Base-by-base conservation (phyloP, 2,888 invertebrate genomes). In the Standfussiana lucernea region DNA sequence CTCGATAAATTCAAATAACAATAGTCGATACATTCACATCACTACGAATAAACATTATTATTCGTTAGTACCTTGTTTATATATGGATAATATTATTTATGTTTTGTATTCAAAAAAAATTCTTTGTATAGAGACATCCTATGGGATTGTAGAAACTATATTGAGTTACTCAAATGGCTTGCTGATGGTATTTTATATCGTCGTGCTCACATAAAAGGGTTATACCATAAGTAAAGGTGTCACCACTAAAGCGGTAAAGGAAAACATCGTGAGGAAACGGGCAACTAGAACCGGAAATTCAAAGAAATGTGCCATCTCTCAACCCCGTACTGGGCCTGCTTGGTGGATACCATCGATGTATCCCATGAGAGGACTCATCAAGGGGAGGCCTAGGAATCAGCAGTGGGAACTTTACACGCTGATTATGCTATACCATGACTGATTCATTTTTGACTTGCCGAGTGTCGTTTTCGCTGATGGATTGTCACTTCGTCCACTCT, bases 1-100 rank as follows among this genome's bases (percentile, higher is more conserved):
- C 75, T 45, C 78, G 77, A 87, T 87, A 87, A 82, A 87, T 87
- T 82, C 77, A 72, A 86, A 80, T 82, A 82, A 87, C 84, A 86
- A 82, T 79, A 66, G 82, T 84, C 80, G 87, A 82, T 86, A 85
- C 75, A 59, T 82, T 87, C 84, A 64, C 88, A 86, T 85, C 88
- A 86, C 83, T 85, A 86, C 47, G 42, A 71, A 62, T 77, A 80
- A 83, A 86, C 84, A 86, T 86, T 84, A 81, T 80, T 86, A 82
- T 79, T 79, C 79, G 72, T 86, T 80, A 86, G 79, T 82, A 67
- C 72, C 73, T 76, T 87, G 71, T 87, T 79, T 85, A 75, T 86
- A 56, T 74, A 76, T 73, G 59, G 72, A 70, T 82, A 74, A 50
- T 83, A 84, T 82, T 86, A 79, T 86, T 84, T 74, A 80, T 79